These are phyloP conservation scores for Octodon degus DNA, from an alignment of 2,113 vertebrate genomes.

Conservation along the genomic window DNA sequence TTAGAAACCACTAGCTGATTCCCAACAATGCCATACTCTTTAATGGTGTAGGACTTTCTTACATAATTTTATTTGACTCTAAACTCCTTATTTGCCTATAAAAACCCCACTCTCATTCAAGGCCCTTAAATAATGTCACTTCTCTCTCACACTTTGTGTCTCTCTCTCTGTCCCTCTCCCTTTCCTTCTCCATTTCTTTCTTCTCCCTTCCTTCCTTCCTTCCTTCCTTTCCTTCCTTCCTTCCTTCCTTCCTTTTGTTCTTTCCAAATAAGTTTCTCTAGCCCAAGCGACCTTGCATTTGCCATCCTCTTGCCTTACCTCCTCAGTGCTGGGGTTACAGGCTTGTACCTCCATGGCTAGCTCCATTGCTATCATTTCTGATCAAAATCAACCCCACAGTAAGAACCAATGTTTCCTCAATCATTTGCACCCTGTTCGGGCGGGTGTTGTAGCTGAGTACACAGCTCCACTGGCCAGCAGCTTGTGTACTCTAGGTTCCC, in stretches of 20 bases:
- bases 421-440: neutral
- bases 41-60: neutral
- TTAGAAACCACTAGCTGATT: neutral
- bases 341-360: neutral
- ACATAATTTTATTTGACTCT: neutral
- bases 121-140: neutral
- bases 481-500: neutral
- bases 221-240: neutral
- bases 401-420: neutral
- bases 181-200: neutral
- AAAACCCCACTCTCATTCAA: slow-evolving; percentile 22
- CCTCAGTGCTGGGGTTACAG: neutral
- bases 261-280: neutral
- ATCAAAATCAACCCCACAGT: slow-evolving; percentile 13
- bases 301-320: neutral
- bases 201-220: neutral
- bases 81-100: neutral
- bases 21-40: neutral
- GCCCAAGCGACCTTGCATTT: neutral
- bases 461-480: neutral
- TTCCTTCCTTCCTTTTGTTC: neutral
- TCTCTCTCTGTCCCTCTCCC: neutral
- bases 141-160: neutral
- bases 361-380: neutral
- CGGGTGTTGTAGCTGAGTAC: neutral